Conservation (phyloP, 53 echinoderm and acorn worm genomes). For the Echinometra lucunter region DNA sequence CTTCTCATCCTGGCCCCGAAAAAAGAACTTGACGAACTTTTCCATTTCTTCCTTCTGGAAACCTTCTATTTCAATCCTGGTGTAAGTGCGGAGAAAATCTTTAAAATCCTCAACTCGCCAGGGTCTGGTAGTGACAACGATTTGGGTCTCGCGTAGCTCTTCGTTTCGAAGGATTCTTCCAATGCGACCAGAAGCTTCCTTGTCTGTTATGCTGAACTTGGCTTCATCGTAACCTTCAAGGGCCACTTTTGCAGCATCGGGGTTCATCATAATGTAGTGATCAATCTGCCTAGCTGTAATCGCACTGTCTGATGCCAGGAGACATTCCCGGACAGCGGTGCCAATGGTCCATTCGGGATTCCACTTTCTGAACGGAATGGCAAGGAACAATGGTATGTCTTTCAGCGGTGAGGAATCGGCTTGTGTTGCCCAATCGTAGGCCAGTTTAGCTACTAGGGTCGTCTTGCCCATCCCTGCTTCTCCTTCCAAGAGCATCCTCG, state of each 20-base stretch:
- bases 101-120: constrained; percentile 50
- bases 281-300: constrained; percentile 59
- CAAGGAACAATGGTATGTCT: constrained; percentile 47
- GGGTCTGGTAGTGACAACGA: constrained; percentile 55
- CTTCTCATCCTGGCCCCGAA: constrained; percentile 29
- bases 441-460: constrained; percentile 55
- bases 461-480: constrained; percentile 59
- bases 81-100: background rate
- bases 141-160: constrained; percentile 20
- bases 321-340: constrained; percentile 37
- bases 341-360: constrained; percentile 46
- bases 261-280: constrained; percentile 39
- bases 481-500: constrained; percentile 43
- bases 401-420: constrained; percentile 55
- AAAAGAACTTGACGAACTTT: constrained; percentile 50
- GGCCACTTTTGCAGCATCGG: background rate
- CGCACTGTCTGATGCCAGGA: constrained; percentile 24
- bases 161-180: constrained; percentile 28
- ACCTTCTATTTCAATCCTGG: constrained; percentile 53
- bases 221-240: constrained; percentile 63
- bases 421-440: constrained; percentile 58
- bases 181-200: constrained; percentile 31
- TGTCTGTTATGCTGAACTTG: constrained; percentile 12
- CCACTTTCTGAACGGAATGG: constrained; percentile 48
- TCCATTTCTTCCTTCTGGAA: constrained; percentile 55